phyloP scores from a whole-genome alignment of 2,797 vertebrate genomes.

The Sebastolobus altivelis region DNA sequence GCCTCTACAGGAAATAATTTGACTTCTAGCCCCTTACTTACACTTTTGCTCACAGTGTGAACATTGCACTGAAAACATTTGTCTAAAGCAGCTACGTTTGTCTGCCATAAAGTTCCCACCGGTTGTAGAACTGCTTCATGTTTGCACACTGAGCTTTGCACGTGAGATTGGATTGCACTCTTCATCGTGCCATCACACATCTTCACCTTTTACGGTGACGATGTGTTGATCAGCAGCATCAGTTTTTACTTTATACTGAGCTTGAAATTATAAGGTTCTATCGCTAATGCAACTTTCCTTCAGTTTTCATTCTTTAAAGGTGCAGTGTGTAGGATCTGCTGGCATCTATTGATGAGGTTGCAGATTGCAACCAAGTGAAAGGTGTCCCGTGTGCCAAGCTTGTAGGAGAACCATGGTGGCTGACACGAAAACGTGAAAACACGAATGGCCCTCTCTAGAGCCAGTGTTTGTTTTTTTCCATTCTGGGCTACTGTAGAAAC shows the following conservation, averaged over 20 bases:
- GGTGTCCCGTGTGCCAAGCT: too few relatives aligned
- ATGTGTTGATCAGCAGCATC: conserved; percentile 5
- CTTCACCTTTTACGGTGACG: conserved; percentile 21
- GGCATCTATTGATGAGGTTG: too few relatives aligned
- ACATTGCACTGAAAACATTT: not conserved
- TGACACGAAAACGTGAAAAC: fast-evolving
- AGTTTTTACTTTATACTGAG: not conserved
- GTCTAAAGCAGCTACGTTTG: not conserved
- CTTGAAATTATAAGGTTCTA: not conserved
- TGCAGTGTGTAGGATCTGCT: too few relatives aligned
- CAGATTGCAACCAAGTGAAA: fast-evolving
- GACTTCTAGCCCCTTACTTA: not conserved
- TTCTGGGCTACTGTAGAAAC: fast-evolving
- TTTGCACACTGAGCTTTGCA: conserved; percentile 11
- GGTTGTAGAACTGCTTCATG: not conserved
- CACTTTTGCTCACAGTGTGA: not conserved
- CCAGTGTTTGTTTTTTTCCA: too few relatives aligned
- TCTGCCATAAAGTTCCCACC: not conserved
- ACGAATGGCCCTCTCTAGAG: too few relatives aligned
- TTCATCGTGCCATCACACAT: not conserved
- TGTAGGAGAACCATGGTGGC: too few relatives aligned
- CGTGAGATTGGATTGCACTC: not conserved
- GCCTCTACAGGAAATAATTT: not conserved
- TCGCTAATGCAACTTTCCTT: not conserved
- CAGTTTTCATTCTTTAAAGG: not conserved